Evolutionary conservation across 2,113 vertebrate species (phyloP).

Genomic region (Xiphophorus couchianus): DNA sequence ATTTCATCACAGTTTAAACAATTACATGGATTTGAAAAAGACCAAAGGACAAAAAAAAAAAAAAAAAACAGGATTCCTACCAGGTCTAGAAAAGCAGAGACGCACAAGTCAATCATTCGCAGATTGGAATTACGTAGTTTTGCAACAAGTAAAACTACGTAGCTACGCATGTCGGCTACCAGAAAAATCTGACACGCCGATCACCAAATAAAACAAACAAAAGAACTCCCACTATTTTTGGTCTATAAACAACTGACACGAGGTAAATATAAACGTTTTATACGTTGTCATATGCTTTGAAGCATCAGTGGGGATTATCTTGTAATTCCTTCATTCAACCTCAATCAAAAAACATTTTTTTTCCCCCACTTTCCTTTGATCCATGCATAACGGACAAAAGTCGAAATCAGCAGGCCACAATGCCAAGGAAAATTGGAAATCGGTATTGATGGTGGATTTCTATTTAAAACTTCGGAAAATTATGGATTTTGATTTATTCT

Average conservation of each 20-base stretch:
- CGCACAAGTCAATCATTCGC: background rate
- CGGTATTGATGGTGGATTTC: background rate
- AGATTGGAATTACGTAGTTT: background rate
- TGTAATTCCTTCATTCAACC: background rate
- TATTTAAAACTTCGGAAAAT: background rate
- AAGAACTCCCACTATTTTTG: background rate
- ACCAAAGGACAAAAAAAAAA: background rate
- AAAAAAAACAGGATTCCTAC: background rate
- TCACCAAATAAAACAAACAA: background rate
- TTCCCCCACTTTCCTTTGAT: too few species aligned
- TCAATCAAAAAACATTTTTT: background rate
- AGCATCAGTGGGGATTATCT: background rate
- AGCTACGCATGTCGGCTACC: too few species aligned
- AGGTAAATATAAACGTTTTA: background rate
- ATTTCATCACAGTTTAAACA: constrained; percentile 9
- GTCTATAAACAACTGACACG: background rate
- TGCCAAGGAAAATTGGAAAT: background rate
- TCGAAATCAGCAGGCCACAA: background rate
- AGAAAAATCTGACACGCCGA: too few species aligned
- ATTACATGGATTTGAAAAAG: background rate
- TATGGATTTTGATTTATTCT: too few species aligned
- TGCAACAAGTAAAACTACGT: too few species aligned
- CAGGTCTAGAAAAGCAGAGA: background rate
- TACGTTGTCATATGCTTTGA: too few species aligned
- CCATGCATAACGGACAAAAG: background rate